Evolutionary conservation across 2,113 vertebrate species (phyloP).

Genomic region (Ariopsis seemanni): DNA sequence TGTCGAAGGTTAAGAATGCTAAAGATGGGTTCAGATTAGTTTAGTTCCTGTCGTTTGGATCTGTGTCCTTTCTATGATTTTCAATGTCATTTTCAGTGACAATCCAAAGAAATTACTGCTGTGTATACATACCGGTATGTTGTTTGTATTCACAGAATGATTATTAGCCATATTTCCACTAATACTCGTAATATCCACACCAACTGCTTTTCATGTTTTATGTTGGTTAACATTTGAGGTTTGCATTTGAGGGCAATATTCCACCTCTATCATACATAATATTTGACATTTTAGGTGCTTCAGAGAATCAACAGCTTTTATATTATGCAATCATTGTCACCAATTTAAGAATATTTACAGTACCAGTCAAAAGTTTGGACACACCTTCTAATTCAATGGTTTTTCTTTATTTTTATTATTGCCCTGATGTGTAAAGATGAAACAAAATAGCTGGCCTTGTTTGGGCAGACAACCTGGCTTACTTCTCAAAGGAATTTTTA

Average conservation of each 20-base stretch:
- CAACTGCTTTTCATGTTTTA: not conserved
- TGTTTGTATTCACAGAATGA: not conserved
- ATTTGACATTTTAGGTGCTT: not conserved
- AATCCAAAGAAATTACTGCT: not conserved
- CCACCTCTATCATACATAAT: not conserved
- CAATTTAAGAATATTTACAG: not conserved
- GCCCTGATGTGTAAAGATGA: too few species aligned
- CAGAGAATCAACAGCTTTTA: not conserved
- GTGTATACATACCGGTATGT: not conserved
- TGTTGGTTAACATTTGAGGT: not conserved
- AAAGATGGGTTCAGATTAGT: not conserved
- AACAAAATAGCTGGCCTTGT: too few species aligned
- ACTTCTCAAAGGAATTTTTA: too few species aligned
- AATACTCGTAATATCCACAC: not conserved
- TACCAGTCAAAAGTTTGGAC: too few species aligned
- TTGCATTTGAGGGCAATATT: not conserved
- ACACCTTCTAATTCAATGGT: too few species aligned
- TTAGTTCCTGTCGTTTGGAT: not conserved
- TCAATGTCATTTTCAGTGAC: not conserved
- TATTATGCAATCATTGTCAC: not conserved
- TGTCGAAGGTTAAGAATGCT: not conserved
- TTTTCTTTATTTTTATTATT: too few species aligned
- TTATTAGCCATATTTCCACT: not conserved
- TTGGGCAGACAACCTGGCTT: too few species aligned
- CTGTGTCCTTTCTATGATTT: too few species aligned